Percentiles rank a stretch among this genome's conserved stretches.
These are phyloP conservation scores for Spisula solida DNA, from an alignment of 2,888 invertebrate genomes.

Conservation along the genomic window DNA sequence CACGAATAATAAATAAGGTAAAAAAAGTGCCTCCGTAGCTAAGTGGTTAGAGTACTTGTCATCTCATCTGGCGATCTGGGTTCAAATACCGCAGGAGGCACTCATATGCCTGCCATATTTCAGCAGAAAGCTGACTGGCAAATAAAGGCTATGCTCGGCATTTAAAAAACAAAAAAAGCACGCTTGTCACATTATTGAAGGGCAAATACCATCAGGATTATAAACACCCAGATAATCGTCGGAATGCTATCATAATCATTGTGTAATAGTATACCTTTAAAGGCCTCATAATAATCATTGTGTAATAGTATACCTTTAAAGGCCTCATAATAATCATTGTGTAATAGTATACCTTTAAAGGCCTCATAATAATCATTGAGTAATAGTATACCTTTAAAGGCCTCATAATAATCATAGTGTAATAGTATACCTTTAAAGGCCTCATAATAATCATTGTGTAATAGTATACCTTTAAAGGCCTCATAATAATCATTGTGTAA, in stretches of 20 bases:
- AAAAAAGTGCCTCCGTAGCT: no score
- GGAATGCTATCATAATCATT: neutral
- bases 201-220: no score
- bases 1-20: no score
- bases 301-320: constrained; percentile 91
- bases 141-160: no score
- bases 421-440: constrained; percentile 92
- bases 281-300: constrained; percentile 99
- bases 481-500: constrained; percentile 99
- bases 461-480: constrained; percentile 92
- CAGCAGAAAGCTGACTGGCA: no score
- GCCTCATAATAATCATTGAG: constrained; percentile 99
- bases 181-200: no score
- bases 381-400: constrained; percentile 91
- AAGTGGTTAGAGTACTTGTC: no score
- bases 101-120: no score
- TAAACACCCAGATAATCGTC: no score
- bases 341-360: constrained; percentile 91
- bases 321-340: constrained; percentile 99
- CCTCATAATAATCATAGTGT: constrained; percentile 99
- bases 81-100: no score
- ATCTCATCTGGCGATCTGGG: no score
- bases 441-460: constrained; percentile 99
- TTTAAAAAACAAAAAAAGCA: no score
- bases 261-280: constrained; percentile 90